Evolutionary conservation across 2,113 vertebrate genomes (phyloP).

Genomic region (Alligator sinensis): DNA sequence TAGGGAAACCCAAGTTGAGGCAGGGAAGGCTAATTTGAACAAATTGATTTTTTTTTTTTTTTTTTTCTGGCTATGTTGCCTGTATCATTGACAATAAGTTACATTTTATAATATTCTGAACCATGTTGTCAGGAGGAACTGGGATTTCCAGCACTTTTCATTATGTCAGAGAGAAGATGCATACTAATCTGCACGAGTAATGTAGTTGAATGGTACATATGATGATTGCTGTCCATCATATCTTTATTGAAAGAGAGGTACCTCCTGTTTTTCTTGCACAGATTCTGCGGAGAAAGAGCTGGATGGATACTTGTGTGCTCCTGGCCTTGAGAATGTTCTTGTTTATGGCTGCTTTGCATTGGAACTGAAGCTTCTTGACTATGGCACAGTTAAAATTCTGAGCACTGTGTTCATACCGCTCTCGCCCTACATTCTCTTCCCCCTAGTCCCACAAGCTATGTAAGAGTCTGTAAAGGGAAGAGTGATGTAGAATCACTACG

Average conservation of each 20-base stretch:
- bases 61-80: background rate
- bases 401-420: background rate
- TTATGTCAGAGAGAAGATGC: background rate
- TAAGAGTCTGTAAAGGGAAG: background rate
- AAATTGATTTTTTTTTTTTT: rapidly evolving
- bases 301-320: background rate
- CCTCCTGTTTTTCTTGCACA: background rate
- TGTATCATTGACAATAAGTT: background rate
- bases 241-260: background rate
- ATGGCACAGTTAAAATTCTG: background rate
- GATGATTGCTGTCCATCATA: too few relatives aligned
- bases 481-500: background rate
- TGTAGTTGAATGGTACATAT: background rate
- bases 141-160: background rate
- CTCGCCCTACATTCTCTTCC: background rate
- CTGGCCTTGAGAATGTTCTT: background rate
- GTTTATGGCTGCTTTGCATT: background rate
- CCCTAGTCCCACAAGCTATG: background rate
- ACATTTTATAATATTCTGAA: background rate
- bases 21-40: background rate
- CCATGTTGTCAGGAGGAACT: rapidly evolving
- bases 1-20: background rate
- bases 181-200: background rate
- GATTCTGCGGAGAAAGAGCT: background rate
- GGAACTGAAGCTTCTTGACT: background rate